These are phyloP conservation scores for Callyntrura sp. DNA, from an alignment of 2,888 invertebrate species.

Conservation along the genomic window DNA sequence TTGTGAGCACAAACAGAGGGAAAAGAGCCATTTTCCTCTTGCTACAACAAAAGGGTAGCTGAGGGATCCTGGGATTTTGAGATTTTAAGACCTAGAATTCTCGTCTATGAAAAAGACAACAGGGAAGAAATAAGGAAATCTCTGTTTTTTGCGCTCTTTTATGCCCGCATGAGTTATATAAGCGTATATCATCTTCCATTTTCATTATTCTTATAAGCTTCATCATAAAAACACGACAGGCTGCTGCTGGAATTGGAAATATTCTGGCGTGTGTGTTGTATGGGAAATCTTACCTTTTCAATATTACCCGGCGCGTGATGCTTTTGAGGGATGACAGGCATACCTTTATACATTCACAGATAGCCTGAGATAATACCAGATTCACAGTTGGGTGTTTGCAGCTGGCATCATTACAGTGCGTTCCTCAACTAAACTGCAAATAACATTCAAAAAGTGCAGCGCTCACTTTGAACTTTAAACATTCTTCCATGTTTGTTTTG, in stretches of 20 bases:
- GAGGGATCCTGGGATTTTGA: slow-evolving; percentile 70
- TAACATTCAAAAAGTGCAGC: background rate
- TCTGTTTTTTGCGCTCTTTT: slow-evolving; percentile 32
- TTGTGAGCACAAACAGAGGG: slow-evolving; percentile 52
- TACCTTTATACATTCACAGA: too few species aligned
- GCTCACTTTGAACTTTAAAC: slow-evolving; percentile 54
- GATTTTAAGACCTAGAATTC: slow-evolving; percentile 54
- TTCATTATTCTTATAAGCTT: slow-evolving; percentile 49
- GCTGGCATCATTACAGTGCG: background rate
- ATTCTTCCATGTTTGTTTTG: background rate
- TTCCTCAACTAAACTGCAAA: too few species aligned
- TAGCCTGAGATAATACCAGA: too few species aligned
- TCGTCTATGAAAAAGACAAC: slow-evolving; percentile 40
- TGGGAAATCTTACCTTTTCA: too few species aligned
- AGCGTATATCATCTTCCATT: slow-evolving; percentile 20
- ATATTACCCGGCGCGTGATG: too few species aligned
- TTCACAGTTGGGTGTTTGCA: background rate
- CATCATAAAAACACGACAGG: slow-evolving; percentile 50
- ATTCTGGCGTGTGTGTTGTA: slow-evolving; percentile 6
- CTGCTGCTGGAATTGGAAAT: slow-evolving; percentile 46
- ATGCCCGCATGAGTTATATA: background rate
- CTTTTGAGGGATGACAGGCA: too few species aligned
- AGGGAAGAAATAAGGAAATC: slow-evolving; percentile 49
- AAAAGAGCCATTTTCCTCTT: slow-evolving; percentile 53
- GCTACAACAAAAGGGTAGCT: slow-evolving; percentile 64